Evolutionary conservation across 2,113 vertebrate species (phyloP).

Genomic region (Siphamia tubifer): DNA sequence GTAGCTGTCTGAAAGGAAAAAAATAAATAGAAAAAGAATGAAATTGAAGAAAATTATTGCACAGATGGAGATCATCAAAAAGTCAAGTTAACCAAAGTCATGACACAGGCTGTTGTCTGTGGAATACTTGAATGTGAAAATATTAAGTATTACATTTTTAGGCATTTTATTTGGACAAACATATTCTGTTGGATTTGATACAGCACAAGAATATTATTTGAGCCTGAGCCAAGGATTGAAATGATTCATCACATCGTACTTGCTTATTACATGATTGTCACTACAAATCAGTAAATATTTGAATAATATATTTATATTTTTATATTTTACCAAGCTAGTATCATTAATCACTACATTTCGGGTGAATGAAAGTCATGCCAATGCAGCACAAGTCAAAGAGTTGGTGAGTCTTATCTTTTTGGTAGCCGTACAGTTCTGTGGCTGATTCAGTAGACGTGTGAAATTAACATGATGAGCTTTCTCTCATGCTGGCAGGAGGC

Average conservation of each 20-base stretch:
- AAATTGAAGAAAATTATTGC: too few relatives aligned
- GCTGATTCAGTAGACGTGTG: constrained; percentile 38
- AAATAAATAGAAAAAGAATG: too few relatives aligned
- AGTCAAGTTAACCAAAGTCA: too few relatives aligned
- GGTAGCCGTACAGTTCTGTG: constrained; percentile 35
- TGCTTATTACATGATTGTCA: constrained; percentile 1
- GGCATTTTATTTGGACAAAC: too few relatives aligned
- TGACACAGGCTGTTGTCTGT: too few relatives aligned
- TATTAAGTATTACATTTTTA: too few relatives aligned
- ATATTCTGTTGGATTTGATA: neutral
- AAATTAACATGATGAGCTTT: constrained; percentile 46
- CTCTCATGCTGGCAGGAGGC: constrained; percentile 42
- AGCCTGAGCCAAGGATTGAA: neutral
- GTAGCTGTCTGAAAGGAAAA: too few relatives aligned
- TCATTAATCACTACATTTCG: constrained; percentile 55
- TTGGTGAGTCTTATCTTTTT: constrained; percentile 57
- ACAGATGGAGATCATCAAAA: too few relatives aligned
- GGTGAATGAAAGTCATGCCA: constrained; percentile 35
- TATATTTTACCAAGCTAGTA: constrained; percentile 51
- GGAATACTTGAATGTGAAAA: too few relatives aligned
- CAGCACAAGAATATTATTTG: neutral
- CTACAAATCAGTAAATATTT: constrained; percentile 9
- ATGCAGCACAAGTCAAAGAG: constrained; percentile 22
- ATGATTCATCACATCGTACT: too few relatives aligned
- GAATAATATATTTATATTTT: too few relatives aligned